phyloP scores from a whole-genome alignment of 2,113 vertebrate species.

The Cavia aperea region DNA sequence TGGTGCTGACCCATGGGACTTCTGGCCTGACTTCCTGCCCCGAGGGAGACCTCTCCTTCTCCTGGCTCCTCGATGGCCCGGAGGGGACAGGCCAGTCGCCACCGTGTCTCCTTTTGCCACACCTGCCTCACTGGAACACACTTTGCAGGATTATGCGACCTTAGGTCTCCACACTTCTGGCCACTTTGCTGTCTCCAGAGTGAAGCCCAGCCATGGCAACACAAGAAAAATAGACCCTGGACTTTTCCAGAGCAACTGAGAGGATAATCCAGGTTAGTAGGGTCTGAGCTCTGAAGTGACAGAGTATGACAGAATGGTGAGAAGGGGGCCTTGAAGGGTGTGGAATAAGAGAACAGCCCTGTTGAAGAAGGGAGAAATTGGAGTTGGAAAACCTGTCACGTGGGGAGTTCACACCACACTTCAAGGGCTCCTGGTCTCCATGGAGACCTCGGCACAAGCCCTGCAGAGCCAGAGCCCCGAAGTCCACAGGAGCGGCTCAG shows the following conservation, averaged over 20 bases:
- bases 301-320: not conserved
- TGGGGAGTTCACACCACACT: not conserved
- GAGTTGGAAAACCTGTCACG: not conserved
- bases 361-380: not conserved
- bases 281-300: not conserved
- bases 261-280: not conserved
- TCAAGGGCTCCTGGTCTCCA: not conserved
- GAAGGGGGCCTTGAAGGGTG: not conserved
- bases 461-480: not conserved
- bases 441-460: not conserved
- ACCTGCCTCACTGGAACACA: not conserved
- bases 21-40: too few relatives aligned
- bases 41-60: not conserved
- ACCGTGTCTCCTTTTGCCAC: not conserved
- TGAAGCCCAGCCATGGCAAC: fast-evolving
- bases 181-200: not conserved
- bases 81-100: too few relatives aligned
- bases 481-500: not conserved
- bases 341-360: not conserved
- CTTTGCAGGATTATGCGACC: fast-evolving
- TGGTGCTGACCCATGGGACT: fast-evolving
- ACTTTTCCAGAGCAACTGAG: not conserved
- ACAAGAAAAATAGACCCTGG: not conserved
- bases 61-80: not conserved
- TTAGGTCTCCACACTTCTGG: too few relatives aligned